Evolutionary conservation across 2,113 vertebrate species (phyloP), one percentile per base, ranked within the genome.

Genomic region (Leucosticte australis): DNA sequence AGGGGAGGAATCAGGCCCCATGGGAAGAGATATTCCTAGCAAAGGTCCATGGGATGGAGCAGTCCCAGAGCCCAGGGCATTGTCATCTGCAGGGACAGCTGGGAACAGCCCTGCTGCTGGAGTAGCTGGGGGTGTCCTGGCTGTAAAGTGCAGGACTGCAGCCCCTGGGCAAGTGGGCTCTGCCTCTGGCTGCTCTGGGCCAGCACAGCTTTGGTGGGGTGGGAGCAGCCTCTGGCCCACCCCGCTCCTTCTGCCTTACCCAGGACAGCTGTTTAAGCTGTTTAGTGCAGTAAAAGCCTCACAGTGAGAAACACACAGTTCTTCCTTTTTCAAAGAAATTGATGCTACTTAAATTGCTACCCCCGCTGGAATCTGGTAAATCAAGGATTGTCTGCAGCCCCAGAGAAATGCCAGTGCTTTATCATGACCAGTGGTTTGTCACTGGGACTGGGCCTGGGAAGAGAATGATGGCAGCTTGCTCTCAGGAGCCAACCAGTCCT

Each of bases 241-340:
- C 20, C 24, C 0, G 4, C 60, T 27, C 37, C 3, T 19, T 6
- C 55, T 3, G 0, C 2, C 39, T 33, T 12, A 47, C 2, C 5
- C 46, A 27, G 31, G 8, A 2, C 47, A 39, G 47, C 13, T 17
- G 1, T 23, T 57, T 7, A 7, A 33, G 42, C 8, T 20, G 2
- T 24, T 46, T 7, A 8, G n/a, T 19, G 52, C 28, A 20, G 42
- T 33, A 31, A 16, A 49, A 49, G 12, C 57, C 39, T 57, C 79
- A 37, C 56, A 13, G 20, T n/a, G 37, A 57, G 60, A 90, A 21
- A 57, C 22, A 41, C 0, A 0, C 4, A 5, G 22, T 10, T 46
- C 79, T 67, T 28, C 20, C 19, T 50, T 83, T 55, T 68, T 23
- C 33, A 89, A 11, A 80, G 20, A 60, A 71, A 44, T 13, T 3